Base-by-base conservation (phyloP, 2,797 vertebrate genomes). In the Myotis vivesi region DNA sequence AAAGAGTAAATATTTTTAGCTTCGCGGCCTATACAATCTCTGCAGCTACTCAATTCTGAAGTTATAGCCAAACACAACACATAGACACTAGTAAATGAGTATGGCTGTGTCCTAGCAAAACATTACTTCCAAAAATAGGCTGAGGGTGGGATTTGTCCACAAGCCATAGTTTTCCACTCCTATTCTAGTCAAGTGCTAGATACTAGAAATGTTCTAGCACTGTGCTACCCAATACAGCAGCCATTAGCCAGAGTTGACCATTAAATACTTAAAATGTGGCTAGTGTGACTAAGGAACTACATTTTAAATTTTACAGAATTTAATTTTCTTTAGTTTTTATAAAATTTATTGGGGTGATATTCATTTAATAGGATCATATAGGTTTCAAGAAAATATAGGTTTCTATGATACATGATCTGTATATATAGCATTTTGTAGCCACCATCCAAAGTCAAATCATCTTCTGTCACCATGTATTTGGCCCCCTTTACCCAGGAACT, bases 51-150 rank as follows among this genome's bases (percentile, higher is more conserved):
- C 51, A 84, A n/a, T n/a, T 72, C 59, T 77, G 46, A 11, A 4
- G 28, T 8, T 62, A 4, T 17, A 87, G 87, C 51, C 51, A 82
- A 92, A 88, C 22, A 79, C 36, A 83, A 72, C 53, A 81, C 0
- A 6, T 0, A 81, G 30, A 69, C 55, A 62, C 28, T 62, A 62
- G 28, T 62, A 22, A 83, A 76, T 30, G 23, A 16, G 0, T 46
- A 1, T 30, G 17, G 22, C 19, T 82, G 8, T 64, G 23, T 59
- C 87, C 30, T 85, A 87, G 82, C 72, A 87, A 88, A 23, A 92
- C 51, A 91, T 87, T 69, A 95, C 85, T 81, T 66, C 84, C 25
- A 82, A 95, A 69, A 66, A 73, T 13, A 92, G 36, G 55, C 44
- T 85, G 57, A 89, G 30, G 80, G n/a, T 25, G 33, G 55, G 28